phyloP scores from a whole-genome alignment of 2,113 vertebrate species.

The Microtus pennsylvanicus region DNA sequence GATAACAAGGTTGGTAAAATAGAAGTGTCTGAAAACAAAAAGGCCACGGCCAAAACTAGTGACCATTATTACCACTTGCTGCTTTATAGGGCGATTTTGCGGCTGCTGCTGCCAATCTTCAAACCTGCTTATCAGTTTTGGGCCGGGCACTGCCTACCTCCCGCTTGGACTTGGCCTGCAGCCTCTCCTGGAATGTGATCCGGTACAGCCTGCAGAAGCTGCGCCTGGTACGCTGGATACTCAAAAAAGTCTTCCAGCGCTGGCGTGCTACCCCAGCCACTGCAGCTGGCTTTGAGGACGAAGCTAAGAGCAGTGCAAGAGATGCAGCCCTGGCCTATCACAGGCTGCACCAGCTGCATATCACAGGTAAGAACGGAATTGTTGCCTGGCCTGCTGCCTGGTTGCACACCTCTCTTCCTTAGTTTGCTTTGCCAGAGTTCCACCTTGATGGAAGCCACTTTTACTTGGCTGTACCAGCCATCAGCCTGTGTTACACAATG shows the following conservation, averaged over 20 bases:
- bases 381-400: accelerated
- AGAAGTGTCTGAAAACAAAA: background rate
- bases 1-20: background rate
- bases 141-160: constrained; percentile 93
- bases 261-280: constrained; percentile 86
- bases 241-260: constrained; percentile 92
- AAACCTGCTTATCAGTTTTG: constrained; percentile 93
- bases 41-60: background rate
- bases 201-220: constrained; percentile 96
- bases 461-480: background rate
- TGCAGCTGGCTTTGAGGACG: constrained; percentile 90
- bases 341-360: constrained; percentile 95
- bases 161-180: constrained; percentile 93
- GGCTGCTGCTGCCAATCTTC: constrained; percentile 92
- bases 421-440: background rate
- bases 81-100: constrained; percentile 92
- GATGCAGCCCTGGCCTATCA: constrained; percentile 97
- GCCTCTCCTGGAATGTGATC: constrained; percentile 97
- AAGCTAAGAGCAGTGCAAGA: constrained; percentile 93
- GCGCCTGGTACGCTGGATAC: constrained; percentile 94
- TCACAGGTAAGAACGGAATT: constrained; percentile 90
- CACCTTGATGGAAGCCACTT: background rate
- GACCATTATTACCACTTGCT: background rate
- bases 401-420: accelerated
- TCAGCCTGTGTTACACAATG: background rate